Conservation (phyloP, 2,888 invertebrate species). For the Cheilosia impressa region DNA sequence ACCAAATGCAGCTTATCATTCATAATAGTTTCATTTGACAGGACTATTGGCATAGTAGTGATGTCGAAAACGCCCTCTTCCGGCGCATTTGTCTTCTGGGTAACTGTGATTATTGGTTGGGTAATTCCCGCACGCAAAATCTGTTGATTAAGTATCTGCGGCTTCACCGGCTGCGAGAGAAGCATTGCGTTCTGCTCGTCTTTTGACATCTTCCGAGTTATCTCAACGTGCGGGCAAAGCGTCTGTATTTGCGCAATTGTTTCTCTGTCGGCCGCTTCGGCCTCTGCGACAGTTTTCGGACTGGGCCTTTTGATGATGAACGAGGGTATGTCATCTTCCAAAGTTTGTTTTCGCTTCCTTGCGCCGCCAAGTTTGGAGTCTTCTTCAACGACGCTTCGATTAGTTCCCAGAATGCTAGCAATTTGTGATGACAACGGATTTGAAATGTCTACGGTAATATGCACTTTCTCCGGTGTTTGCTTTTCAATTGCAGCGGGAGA, state of each 20-base stretch:
- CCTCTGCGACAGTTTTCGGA: slow-evolving; percentile 48
- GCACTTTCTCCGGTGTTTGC: slow-evolving; percentile 70
- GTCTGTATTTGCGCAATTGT: slow-evolving; percentile 76
- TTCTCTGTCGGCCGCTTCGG: slow-evolving; percentile 70
- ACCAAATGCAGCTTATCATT: slow-evolving; percentile 87
- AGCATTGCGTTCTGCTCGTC: slow-evolving; percentile 36
- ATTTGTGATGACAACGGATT: slow-evolving; percentile 77
- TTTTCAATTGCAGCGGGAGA: slow-evolving; percentile 27
- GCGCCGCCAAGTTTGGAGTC: background rate
- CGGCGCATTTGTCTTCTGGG: slow-evolving; percentile 21
- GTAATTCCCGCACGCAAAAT: slow-evolving; percentile 52
- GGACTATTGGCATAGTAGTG: slow-evolving; percentile 90
- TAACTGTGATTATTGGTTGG: slow-evolving; percentile 52
- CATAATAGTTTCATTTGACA: slow-evolving; percentile 87
- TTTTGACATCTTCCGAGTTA: slow-evolving; percentile 71
- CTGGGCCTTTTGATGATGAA: slow-evolving; percentile 77
- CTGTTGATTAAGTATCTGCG: slow-evolving; percentile 59
- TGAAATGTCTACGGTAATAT: slow-evolving; percentile 76
- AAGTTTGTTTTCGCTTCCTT: slow-evolving; percentile 78
- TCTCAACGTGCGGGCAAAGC: slow-evolving; percentile 75
- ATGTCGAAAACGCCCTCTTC: slow-evolving; percentile 86
- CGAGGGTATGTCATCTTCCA: slow-evolving; percentile 79
- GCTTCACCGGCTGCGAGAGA: slow-evolving; percentile 19
- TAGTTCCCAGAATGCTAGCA: slow-evolving; percentile 73
- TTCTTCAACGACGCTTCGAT: slow-evolving; percentile 16